A percentile compares a stretch with the other conserved stretches of the same genome.
Conservation (phyloP, 2,113 vertebrate species). For the Peromyscus californicus region DNA sequence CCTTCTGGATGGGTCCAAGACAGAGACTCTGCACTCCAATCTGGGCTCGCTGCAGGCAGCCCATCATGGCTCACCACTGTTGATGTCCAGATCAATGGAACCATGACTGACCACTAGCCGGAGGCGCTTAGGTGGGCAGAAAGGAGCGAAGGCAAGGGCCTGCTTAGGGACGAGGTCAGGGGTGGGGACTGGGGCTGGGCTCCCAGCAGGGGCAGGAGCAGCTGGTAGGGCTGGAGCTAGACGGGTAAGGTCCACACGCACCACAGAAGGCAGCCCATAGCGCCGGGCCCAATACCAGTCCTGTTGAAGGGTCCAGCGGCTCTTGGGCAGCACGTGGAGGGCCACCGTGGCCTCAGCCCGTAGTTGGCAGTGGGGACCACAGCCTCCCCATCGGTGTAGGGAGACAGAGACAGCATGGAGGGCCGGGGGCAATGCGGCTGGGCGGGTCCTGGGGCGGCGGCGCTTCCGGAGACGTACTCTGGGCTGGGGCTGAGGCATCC, state of each 20-base stretch:
- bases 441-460: not conserved
- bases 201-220: accelerated
- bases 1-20: not conserved
- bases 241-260: conserved; percentile 67
- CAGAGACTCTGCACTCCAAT: not conserved
- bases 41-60: not conserved
- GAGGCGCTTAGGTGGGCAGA: conserved; percentile 85
- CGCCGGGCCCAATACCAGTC: conserved; percentile 82
- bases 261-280: conserved; percentile 75
- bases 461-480: conserved; percentile 6
- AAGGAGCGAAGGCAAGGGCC: conserved; percentile 82
- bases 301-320: conserved; percentile 61
- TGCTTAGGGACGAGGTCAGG: conserved; percentile 70
- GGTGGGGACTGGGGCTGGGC: not conserved
- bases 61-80: not conserved
- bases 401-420: not conserved
- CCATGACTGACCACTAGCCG: conserved; percentile 86
- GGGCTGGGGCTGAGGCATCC: conserved; percentile 65
- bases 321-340: not conserved
- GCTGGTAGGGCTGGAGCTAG: not conserved
- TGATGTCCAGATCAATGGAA: conserved; percentile 85
- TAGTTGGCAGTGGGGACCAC: conserved; percentile 69
- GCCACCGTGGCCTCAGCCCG: conserved; percentile 48
- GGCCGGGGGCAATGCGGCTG: accelerated
- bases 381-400: conserved; percentile 79